Conservation (phyloP, 2,888 invertebrate genomes). For the Latheticus oryzae region DNA sequence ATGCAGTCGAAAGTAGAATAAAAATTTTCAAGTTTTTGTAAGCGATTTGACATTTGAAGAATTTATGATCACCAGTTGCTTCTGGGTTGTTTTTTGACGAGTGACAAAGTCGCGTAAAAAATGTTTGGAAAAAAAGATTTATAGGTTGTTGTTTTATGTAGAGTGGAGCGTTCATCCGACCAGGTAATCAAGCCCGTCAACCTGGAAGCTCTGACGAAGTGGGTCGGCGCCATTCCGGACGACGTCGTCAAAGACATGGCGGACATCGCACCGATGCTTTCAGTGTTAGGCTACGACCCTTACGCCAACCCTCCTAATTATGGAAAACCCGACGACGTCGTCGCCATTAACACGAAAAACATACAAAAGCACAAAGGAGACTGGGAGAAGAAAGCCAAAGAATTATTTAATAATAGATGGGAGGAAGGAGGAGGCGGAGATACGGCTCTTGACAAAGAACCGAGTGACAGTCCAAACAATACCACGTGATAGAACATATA, state of each 20-base stretch:
- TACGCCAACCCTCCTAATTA: slow-evolving; percentile 96
- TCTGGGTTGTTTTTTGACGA: too few relatives aligned
- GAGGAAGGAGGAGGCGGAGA: slow-evolving; percentile 52
- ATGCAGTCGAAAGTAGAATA: too few relatives aligned
- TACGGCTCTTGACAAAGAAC: slow-evolving; percentile 59
- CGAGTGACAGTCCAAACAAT: slow-evolving; percentile 60
- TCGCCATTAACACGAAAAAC: slow-evolving; percentile 74
- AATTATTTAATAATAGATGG: slow-evolving; percentile 60
- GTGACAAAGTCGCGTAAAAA: too few relatives aligned
- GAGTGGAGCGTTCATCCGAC: slow-evolving; percentile 97
- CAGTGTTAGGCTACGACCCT: slow-evolving; percentile 94
- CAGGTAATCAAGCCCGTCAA: slow-evolving; percentile 99
- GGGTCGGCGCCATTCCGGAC: slow-evolving; percentile 89
- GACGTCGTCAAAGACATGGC: slow-evolving; percentile 95
- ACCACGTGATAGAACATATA: slow-evolving; percentile 59
- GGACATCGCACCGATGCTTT: slow-evolving; percentile 94
- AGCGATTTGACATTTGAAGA: too few relatives aligned
- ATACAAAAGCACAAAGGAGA: slow-evolving; percentile 60
- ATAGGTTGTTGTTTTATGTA: slow-evolving; percentile 61
- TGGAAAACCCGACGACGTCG: slow-evolving; percentile 83
- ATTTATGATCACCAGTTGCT: too few relatives aligned
- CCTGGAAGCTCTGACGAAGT: slow-evolving; percentile 92
- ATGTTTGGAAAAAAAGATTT: neutral
- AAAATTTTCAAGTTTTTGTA: too few relatives aligned
- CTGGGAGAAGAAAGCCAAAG: slow-evolving; percentile 65